Evolutionary conservation across 2,113 vertebrate species (phyloP), one percentile per base, ranked within the genome.

Genomic region (Pelodiscus sinensis): DNA sequence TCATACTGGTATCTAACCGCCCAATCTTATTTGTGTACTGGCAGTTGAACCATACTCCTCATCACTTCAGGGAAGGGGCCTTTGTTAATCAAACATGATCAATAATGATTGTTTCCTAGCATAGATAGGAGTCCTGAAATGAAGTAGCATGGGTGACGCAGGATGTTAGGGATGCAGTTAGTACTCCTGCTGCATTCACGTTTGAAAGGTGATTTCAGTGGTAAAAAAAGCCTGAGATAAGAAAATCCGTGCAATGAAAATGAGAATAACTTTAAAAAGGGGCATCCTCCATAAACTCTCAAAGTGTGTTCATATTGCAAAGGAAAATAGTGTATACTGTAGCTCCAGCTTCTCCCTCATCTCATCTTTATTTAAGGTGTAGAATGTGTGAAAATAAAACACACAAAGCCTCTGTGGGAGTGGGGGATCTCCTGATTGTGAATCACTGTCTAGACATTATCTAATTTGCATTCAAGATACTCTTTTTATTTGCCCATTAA

Each of bases 401-500:
- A 2, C 73, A 31, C 10, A 35, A 86, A 92, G 77, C 56, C 56
- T 68, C 89, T 95, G 92, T 90, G 85, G 38, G 44, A 85, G 82
- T 78, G 84, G 86, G 57, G 71, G 93, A 89, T 94, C 95, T 96
- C 91, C 91, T 92, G 44, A 82, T 87, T 91, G 55, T 89, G 89
- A 79, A 50, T 91, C 52, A 79, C 77, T 94, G 84, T 95, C 90
- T 92, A 82, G 73, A 82, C 86, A 35, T 87, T 92, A 86, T 93
- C 91, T 96, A 90, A 94, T 92, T 95, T 95, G 89, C 58, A 90
- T 25, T 2, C 19, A n/a, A 54, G 15, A 57, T 96, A 89, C 95
- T 95, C 29, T 94, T 96, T 94, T 90, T 94, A 38, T 97, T 96
- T 94, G 79, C 91, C 56, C 81, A 51, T 93, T 96, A 95, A 88